Conservation (phyloP, 2,888 invertebrate genomes). For the Cenopis cana region DNA sequence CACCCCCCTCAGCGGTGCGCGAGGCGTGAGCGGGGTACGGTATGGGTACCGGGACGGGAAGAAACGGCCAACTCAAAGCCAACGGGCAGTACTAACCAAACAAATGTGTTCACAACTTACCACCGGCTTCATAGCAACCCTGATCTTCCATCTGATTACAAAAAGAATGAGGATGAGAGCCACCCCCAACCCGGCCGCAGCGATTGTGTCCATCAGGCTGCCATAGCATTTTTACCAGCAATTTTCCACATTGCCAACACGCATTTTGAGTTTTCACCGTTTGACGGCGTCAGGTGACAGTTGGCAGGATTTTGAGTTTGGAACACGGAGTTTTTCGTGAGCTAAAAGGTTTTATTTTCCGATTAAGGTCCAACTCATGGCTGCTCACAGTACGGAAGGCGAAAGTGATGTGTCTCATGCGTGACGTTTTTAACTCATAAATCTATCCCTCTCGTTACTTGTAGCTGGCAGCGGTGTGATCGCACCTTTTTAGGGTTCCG, state of each 20-base stretch:
- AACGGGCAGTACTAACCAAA: not conserved
- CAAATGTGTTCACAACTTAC: not conserved
- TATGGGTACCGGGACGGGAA: too few species aligned
- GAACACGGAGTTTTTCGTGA: slow-evolving; percentile 1
- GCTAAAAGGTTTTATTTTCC: not conserved
- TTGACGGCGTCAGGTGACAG: slow-evolving; percentile 20
- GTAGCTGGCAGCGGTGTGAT: too few species aligned
- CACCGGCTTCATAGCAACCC: not conserved
- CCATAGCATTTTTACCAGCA: slow-evolving; percentile 54
- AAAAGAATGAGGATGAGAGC: slow-evolving; percentile 59
- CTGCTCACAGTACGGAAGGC: too few species aligned
- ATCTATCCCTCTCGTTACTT: too few species aligned
- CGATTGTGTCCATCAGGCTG: slow-evolving; percentile 57
- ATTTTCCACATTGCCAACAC: slow-evolving; percentile 33
- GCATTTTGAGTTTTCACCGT: not conserved
- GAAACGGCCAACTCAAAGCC: too few species aligned
- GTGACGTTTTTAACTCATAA: too few species aligned
- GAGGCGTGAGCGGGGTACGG: too few species aligned
- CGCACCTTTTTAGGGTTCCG: too few species aligned
- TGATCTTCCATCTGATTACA: slow-evolving; percentile 63
- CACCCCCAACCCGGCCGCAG: slow-evolving; percentile 61
- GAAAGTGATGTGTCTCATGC: too few species aligned
- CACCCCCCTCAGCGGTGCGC: too few species aligned
- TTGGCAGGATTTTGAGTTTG: slow-evolving; percentile 15
- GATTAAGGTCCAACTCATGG: too few species aligned